Evolutionary conservation across 2,888 invertebrate genomes (phyloP).

Genomic region (Trisateles emortualis): DNA sequence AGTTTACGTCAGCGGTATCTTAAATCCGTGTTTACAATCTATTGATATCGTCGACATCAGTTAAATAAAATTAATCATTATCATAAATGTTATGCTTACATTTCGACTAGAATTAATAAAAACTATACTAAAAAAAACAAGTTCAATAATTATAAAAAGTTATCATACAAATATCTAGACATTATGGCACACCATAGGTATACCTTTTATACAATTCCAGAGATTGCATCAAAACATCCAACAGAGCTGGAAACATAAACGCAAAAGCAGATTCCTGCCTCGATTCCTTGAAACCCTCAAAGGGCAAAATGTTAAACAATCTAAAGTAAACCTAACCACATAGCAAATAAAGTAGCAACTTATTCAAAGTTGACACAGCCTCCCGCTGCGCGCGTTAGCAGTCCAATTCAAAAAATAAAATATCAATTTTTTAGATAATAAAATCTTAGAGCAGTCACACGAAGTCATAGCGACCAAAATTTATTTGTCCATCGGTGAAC

Average conservation of each 20-base stretch:
- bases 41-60: too few species aligned
- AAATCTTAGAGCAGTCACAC: constrained; percentile 84
- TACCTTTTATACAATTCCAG: constrained; percentile 57
- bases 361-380: constrained; percentile 46
- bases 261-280: constrained; percentile 59
- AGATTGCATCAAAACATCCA: constrained; percentile 73
- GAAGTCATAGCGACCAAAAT: constrained; percentile 67
- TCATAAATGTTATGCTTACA: too few species aligned
- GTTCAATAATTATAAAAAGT: constrained; percentile 1
- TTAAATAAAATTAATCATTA: too few species aligned
- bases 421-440: constrained; percentile 85
- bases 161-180: constrained; percentile 37
- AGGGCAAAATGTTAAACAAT: constrained; percentile 49
- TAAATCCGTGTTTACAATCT: too few species aligned
- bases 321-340: constrained; percentile 54
- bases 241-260: constrained; percentile 69
- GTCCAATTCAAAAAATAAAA: constrained; percentile 82
- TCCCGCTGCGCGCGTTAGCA: constrained; percentile 84
- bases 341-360: constrained; percentile 54
- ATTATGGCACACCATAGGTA: constrained; percentile 30
- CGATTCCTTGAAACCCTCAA: constrained; percentile 75
- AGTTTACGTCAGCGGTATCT: too few species aligned
- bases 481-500: constrained; percentile 42
- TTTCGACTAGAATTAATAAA: too few species aligned
- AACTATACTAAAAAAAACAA: neutral